phyloP scores from a whole-genome alignment of 1,140 invertebrate genomes.

The Eumeta japonica region DNA sequence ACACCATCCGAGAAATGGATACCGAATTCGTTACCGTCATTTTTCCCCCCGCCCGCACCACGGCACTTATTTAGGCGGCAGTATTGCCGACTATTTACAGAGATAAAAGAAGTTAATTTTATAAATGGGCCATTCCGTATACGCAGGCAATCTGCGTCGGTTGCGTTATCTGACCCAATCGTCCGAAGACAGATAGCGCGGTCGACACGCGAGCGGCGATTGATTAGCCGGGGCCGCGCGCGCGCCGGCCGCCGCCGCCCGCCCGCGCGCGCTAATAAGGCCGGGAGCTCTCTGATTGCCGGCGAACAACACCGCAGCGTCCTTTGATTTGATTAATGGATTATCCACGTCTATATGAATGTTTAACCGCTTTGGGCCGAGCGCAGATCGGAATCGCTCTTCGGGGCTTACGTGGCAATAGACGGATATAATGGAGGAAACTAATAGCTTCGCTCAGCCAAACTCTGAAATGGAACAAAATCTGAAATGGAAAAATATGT shows the following conservation, averaged over 20 bases:
- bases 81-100: conserved; percentile 30
- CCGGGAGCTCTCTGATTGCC: conserved; percentile 44
- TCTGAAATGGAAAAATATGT: too few relatives aligned
- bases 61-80: conserved; percentile 39
- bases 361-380: not conserved
- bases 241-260: too few relatives aligned
- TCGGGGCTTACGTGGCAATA: too few relatives aligned
- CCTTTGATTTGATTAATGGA: not conserved
- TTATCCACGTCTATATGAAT: not conserved
- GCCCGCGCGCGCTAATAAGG: conserved; percentile 51
- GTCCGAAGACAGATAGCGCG: conserved; percentile 47
- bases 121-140: conserved; percentile 45
- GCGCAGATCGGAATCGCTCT: too few relatives aligned
- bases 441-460: not conserved
- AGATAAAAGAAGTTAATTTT: conserved; percentile 48
- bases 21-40: too few relatives aligned
- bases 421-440: too few relatives aligned
- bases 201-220: conserved; percentile 49
- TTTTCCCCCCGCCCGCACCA: too few relatives aligned
- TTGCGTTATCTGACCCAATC: conserved; percentile 42
- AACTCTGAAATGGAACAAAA: too few relatives aligned
- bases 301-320: conserved; percentile 7
- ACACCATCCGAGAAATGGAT: too few relatives aligned
- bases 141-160: conserved; percentile 42
- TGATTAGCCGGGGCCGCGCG: conserved; percentile 47